phyloP scores from a whole-genome alignment of 2,888 invertebrate genomes.

The Troglohyphantes excavatus region DNA sequence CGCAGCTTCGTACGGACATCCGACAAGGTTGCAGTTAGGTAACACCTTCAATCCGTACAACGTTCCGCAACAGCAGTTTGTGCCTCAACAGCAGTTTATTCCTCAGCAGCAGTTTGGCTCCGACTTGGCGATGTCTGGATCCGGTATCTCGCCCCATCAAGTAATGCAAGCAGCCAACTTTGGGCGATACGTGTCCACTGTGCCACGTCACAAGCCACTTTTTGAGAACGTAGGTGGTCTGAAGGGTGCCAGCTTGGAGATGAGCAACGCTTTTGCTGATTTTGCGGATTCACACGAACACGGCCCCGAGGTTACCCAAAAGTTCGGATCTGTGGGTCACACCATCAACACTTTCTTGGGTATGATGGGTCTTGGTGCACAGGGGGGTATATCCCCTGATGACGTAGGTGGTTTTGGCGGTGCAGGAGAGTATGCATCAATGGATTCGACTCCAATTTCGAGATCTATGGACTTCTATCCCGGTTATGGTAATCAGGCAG shows the following conservation, averaged over 20 bases:
- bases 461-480: conserved; percentile 73
- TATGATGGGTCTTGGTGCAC: conserved; percentile 68
- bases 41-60: conserved; percentile 23
- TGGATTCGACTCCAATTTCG: conserved; percentile 61
- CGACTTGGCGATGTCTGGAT: conserved; percentile 42
- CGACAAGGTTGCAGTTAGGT: background rate
- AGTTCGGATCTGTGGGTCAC: conserved; percentile 69
- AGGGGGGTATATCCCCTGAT: conserved; percentile 1
- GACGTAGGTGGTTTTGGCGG: conserved; percentile 52
- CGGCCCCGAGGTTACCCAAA: conserved; percentile 63
- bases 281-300: conserved; percentile 69
- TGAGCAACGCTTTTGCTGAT: conserved; percentile 73
- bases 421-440: conserved; percentile 28
- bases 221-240: conserved; percentile 59
- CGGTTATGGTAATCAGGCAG: conserved; percentile 70
- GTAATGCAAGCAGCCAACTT: background rate
- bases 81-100: no score
- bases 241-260: conserved; percentile 60
- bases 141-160: background rate
- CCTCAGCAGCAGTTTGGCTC: background rate
- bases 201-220: conserved; percentile 62
- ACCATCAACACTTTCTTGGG: conserved; percentile 56
- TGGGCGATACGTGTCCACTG: conserved; percentile 12
- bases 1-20: conserved; percentile 20
- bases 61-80: background rate